Evolutionary conservation across 2,113 vertebrate genomes (phyloP).

Genomic region (Hemicordylus capensis): DNA sequence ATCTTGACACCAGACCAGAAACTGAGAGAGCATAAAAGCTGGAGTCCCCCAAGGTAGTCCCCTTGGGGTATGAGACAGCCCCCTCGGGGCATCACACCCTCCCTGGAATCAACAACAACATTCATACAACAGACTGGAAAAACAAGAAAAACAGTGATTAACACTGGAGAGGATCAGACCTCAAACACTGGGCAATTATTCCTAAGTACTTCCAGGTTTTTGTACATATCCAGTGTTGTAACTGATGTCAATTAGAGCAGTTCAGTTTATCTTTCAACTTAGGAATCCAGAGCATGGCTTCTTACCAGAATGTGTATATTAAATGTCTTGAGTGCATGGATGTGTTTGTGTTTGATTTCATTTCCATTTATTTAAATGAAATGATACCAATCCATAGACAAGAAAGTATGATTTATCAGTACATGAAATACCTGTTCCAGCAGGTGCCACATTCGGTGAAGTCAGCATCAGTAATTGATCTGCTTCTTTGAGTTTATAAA

Average conservation of each 20-base stretch:
- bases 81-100: too few relatives aligned
- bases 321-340: not conserved
- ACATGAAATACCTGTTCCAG: constrained; percentile 42
- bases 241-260: not conserved
- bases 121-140: not conserved
- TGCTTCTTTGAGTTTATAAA: constrained; percentile 25
- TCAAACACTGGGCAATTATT: not conserved
- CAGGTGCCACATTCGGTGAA: constrained; percentile 14
- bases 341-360: constrained; percentile 24
- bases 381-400: constrained; percentile 13
- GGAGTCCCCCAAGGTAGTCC: too few relatives aligned
- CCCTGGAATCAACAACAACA: not conserved
- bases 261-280: constrained; percentile 14
- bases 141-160: not conserved
- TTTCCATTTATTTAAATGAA: constrained; percentile 30
- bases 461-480: constrained; percentile 13
- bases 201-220: not conserved
- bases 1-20: too few relatives aligned
- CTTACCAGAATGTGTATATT: constrained; percentile 1
- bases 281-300: not conserved
- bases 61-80: too few relatives aligned
- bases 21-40: too few relatives aligned
- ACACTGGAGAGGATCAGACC: not conserved
- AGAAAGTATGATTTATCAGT: constrained; percentile 38
- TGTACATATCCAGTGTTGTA: not conserved